These are phyloP conservation scores for Diachasma alloeum DNA, from an alignment of 1,140 invertebrate genomes.

Conservation along the genomic window DNA sequence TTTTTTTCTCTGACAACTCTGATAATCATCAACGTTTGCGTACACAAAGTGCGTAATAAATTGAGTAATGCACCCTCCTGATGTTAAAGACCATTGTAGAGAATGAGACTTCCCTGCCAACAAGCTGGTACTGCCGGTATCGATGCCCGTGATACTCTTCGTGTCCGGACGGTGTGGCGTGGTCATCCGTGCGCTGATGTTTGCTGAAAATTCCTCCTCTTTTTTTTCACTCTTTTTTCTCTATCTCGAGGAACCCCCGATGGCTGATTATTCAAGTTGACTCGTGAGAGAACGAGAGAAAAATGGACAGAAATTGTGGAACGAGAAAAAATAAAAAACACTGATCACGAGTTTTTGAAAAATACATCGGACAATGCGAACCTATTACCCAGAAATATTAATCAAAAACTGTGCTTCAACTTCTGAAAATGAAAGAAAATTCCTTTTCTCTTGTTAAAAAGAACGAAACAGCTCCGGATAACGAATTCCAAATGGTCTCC, in stretches of 20 bases:
- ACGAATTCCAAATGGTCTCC: background rate
- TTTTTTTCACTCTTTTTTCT: slow-evolving; percentile 14
- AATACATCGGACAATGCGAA: background rate
- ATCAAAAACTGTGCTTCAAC: too few species aligned
- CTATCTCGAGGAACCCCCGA: slow-evolving; percentile 2
- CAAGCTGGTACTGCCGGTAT: slow-evolving; percentile 65
- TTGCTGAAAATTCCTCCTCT: slow-evolving; percentile 58
- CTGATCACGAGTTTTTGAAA: background rate
- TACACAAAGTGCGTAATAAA: too few species aligned
- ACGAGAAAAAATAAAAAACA: background rate
- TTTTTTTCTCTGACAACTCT: background rate
- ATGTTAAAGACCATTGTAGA: slow-evolving; percentile 64
- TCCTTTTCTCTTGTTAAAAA: background rate
- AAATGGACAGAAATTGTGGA: background rate
- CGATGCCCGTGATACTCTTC: slow-evolving; percentile 56
- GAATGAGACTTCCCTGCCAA: slow-evolving; percentile 66
- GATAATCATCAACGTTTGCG: too few species aligned
- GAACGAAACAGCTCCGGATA: background rate
- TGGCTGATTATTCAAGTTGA: background rate
- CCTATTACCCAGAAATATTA: too few species aligned
- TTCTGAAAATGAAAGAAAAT: too few species aligned
- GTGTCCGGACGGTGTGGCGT: slow-evolving; percentile 55
- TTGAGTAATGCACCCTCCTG: slow-evolving; percentile 57
- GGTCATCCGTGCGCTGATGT: slow-evolving; percentile 49
- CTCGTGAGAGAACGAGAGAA: slow-evolving; percentile 14